These are phyloP conservation scores for Myotis findleyi DNA, from an alignment of 2,797 vertebrate species.

Conservation along the genomic window DNA sequence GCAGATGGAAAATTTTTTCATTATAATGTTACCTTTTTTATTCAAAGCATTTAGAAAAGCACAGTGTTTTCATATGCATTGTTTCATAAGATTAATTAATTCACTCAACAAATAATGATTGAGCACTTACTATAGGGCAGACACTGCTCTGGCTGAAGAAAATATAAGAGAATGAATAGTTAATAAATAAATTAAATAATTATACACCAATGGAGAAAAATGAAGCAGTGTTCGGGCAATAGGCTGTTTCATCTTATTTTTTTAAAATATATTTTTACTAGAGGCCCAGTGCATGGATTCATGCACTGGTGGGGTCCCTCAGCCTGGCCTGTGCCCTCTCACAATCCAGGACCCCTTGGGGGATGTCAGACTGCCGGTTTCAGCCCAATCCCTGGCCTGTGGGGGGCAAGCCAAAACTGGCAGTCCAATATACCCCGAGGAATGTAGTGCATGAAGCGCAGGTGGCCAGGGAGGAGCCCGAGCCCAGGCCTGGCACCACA, in stretches of 20 bases:
- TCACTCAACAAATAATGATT: not conserved
- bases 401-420: no score
- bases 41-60: constrained; percentile 10
- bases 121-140: not conserved
- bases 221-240: not conserved
- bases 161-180: not conserved
- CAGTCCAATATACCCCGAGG: no score
- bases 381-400: no score
- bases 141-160: not conserved
- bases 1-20: constrained; percentile 6
- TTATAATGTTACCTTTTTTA: not conserved
- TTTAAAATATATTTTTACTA: no score
- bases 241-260: not conserved
- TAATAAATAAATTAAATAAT: not conserved
- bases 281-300: no score
- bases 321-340: no score
- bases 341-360: no score
- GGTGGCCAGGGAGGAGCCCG: no score
- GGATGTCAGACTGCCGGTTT: no score
- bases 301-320: no score
- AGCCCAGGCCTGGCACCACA: no score
- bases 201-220: not conserved
- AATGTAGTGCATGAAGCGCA: no score
- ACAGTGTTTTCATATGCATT: not conserved
- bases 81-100: not conserved